Percentiles rank a stretch among this genome's conserved stretches.
phyloP scores from a whole-genome alignment of 2,113 vertebrate species.

The Rhabdornis inornatus region DNA sequence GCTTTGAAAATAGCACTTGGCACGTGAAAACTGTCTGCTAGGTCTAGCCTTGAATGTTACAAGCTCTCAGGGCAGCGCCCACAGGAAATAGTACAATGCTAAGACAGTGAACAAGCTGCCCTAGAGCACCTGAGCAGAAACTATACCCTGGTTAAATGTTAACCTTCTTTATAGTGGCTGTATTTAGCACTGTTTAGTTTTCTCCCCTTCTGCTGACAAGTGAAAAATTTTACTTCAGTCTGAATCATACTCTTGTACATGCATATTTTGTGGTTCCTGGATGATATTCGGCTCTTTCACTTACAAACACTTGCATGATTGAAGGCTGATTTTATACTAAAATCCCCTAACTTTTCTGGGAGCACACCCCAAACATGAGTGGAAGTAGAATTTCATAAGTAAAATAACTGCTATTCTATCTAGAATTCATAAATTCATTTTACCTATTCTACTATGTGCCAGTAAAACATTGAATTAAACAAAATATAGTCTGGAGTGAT shows the following conservation, averaged over 20 bases:
- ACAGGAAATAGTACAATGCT: neutral
- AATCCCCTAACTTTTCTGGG: neutral
- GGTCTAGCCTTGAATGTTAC: neutral
- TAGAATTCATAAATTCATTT: neutral
- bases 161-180: neutral
- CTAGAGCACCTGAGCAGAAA: neutral
- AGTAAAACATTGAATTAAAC: neutral
- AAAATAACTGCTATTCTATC: neutral
- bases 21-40: neutral
- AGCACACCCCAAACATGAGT: accelerated
- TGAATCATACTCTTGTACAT: neutral
- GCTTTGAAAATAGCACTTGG: neutral
- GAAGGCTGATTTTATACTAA: neutral
- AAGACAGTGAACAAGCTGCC: neutral
- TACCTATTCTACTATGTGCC: neutral
- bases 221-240: neutral
- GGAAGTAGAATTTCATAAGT: neutral
- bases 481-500: neutral
- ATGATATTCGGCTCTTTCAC: neutral
- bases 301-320: neutral
- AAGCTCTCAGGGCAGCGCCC: neutral
- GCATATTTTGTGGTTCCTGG: neutral
- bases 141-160: neutral
- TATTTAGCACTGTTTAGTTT: neutral
- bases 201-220: neutral